A percentile compares a stretch with the other conserved stretches of the same genome.
phyloP scores from a whole-genome alignment of 2,888 invertebrate species.

The Dicyrtoma fusca region DNA sequence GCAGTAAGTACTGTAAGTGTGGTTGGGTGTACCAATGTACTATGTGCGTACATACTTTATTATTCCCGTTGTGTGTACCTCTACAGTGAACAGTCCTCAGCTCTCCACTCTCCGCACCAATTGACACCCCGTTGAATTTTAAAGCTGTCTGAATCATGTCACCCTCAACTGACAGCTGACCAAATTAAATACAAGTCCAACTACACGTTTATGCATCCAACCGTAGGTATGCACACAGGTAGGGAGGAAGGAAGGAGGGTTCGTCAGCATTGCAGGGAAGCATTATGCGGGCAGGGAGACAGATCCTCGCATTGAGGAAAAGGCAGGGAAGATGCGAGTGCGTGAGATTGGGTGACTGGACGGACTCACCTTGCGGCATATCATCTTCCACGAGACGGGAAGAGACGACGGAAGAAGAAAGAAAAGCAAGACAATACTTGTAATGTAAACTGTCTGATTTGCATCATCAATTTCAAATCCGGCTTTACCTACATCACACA shows the following conservation, averaged over 20 bases:
- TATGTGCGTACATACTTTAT: too few species aligned
- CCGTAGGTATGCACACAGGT: not conserved
- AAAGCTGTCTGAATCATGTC: slow-evolving; percentile 1
- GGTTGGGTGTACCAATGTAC: too few species aligned
- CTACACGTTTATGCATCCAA: not conserved
- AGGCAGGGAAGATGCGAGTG: not conserved
- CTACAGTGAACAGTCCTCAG: too few species aligned
- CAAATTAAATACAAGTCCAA: slow-evolving; percentile 15
- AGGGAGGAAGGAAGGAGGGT: too few species aligned
- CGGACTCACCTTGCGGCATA: slow-evolving; percentile 4
- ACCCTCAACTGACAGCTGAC: slow-evolving; percentile 5
- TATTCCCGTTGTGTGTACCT: too few species aligned
- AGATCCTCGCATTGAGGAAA: slow-evolving; percentile 5
- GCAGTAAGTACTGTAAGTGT: too few species aligned
- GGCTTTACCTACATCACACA: slow-evolving; percentile 12
- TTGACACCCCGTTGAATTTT: slow-evolving; percentile 7
- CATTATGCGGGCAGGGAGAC: too few species aligned
- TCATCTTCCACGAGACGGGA: not conserved
- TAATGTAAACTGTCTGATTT: slow-evolving; percentile 19
- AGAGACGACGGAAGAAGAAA: slow-evolving; percentile 6
- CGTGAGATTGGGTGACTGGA: not conserved
- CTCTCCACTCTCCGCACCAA: not conserved
- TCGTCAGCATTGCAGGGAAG: too few species aligned
- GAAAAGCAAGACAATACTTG: not conserved
- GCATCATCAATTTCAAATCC: not conserved